These are phyloP conservation scores for Oreochromis grahami DNA, from an alignment of 2,797 vertebrate species.

Conservation along the genomic window DNA sequence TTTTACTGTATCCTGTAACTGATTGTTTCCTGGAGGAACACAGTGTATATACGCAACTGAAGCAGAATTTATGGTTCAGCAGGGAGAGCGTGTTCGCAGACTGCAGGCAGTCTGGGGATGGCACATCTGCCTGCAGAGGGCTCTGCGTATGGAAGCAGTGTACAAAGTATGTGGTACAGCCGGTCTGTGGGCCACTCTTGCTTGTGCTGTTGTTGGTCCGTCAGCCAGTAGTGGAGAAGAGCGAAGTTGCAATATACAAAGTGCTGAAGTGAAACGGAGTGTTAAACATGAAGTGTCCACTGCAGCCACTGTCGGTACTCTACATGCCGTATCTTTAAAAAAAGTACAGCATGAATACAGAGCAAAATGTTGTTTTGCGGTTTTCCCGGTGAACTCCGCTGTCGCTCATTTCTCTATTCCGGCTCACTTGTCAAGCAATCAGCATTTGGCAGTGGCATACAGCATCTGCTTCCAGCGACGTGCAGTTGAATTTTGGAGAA, in stretches of 20 bases:
- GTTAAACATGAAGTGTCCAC: not conserved
- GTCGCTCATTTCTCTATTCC: not conserved
- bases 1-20: not conserved
- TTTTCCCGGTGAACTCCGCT: not conserved
- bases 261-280: not conserved
- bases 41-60: not conserved
- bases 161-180: not conserved
- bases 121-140: not conserved
- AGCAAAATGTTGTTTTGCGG: not conserved
- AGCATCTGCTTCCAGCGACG: not conserved
- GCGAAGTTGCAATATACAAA: not conserved
- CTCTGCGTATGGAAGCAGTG: not conserved
- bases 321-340: not conserved
- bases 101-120: accelerated
- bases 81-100: not conserved
- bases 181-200: not conserved
- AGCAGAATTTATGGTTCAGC: not conserved
- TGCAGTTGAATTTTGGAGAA: not conserved
- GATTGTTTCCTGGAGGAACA: not conserved
- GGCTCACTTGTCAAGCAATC: not conserved
- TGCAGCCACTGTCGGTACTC: not conserved
- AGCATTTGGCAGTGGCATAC: not conserved
- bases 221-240: not conserved
- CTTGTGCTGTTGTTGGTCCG: not conserved
- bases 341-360: not conserved